Evolutionary conservation across 2,797 vertebrate species (phyloP).

Genomic region (Falco peregrinus): DNA sequence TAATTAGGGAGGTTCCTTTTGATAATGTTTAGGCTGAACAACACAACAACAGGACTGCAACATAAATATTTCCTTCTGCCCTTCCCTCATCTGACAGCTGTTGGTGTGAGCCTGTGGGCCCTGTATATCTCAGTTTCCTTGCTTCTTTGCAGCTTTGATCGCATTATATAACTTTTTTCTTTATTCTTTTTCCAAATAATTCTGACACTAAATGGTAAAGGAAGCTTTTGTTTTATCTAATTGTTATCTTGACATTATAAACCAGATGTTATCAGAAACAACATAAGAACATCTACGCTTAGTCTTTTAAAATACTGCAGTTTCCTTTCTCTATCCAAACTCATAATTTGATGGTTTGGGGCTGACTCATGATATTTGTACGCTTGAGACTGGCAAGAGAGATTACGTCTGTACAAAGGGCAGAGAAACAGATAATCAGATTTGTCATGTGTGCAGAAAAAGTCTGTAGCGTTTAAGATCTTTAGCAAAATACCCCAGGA

Average conservation of each 20-base stretch:
- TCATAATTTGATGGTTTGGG: background rate
- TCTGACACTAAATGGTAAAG: background rate
- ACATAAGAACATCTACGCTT: background rate
- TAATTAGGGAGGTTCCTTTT: conserved; percentile 14
- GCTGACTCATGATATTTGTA: conserved; percentile 25
- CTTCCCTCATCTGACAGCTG: background rate
- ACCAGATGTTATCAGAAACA: background rate
- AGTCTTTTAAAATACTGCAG: background rate
- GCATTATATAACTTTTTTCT: background rate
- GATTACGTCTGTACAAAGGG: background rate
- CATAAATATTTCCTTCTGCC: background rate
- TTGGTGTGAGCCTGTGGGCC: background rate
- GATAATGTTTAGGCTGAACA: background rate
- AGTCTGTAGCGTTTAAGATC: conserved; percentile 14
- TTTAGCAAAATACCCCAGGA: conserved; percentile 16
- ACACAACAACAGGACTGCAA: background rate
- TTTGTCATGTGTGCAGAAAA: background rate
- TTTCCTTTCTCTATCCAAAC: background rate
- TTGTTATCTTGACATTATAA: background rate
- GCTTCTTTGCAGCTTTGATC: background rate
- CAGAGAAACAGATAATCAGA: conserved; percentile 23
- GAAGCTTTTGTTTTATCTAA: background rate
- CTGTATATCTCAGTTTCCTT: background rate
- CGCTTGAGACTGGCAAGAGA: background rate
- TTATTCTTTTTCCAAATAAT: background rate